A percentile compares a stretch with the other conserved stretches of the same genome.
These are phyloP conservation scores for Serinus canaria DNA, from an alignment of 2,113 vertebrate species.

Conservation along the genomic window DNA sequence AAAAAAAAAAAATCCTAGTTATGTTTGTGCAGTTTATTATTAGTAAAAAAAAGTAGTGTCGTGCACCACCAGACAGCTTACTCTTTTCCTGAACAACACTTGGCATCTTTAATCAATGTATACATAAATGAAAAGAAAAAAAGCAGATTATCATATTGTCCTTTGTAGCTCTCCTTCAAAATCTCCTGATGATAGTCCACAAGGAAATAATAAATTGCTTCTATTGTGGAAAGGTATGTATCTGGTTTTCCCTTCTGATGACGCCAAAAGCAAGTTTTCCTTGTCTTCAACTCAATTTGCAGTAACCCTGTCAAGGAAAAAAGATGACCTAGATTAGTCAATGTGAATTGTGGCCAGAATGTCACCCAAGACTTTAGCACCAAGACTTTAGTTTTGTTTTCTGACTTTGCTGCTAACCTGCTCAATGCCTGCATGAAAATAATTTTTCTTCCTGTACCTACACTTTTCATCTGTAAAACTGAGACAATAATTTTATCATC, in stretches of 20 bases:
- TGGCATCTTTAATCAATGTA: constrained; percentile 88
- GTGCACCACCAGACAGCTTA: constrained; percentile 35
- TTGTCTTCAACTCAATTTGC: constrained; percentile 88
- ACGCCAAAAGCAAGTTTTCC: constrained; percentile 97
- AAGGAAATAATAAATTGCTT: constrained; percentile 96
- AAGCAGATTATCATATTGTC: constrained; percentile 94
- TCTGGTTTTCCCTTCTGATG: constrained; percentile 93
- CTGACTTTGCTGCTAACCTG: not conserved
- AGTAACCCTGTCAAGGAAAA: constrained; percentile 80
- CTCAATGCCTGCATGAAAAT: not conserved
- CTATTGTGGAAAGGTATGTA: constrained; percentile 93
- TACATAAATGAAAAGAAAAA: constrained; percentile 96
- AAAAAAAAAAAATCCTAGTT: not conserved
- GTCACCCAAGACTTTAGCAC: not conserved
- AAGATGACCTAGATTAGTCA: not conserved
- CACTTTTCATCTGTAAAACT: not conserved
- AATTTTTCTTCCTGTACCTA: not conserved
- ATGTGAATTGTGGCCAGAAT: not conserved
- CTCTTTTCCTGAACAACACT: constrained; percentile 76
- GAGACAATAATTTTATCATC: not conserved
- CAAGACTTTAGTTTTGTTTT: not conserved
- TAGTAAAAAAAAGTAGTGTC: not conserved
- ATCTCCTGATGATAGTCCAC: constrained; percentile 87
- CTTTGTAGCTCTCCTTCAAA: constrained; percentile 81
- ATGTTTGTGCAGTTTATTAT: not conserved